Conservation (phyloP, 2,113 vertebrate species). For the Callocephalon fimbriatum region DNA sequence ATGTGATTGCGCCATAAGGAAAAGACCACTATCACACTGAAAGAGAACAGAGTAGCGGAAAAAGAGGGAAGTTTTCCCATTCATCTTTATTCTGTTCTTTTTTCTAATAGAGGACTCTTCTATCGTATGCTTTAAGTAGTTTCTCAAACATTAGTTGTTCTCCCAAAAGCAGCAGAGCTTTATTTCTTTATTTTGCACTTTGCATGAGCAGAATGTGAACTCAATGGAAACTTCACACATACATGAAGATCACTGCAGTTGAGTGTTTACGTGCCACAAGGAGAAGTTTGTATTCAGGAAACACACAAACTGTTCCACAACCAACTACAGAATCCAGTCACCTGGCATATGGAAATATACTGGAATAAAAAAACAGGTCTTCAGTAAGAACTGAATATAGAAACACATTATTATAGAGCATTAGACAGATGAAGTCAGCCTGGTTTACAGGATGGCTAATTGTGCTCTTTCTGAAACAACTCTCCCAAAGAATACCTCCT, state of each 20-base stretch:
- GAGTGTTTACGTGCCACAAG: not conserved
- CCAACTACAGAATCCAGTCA: not conserved
- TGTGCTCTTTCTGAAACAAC: not conserved
- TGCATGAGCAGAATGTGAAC: not conserved
- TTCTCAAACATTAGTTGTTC: not conserved
- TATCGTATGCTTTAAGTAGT: not conserved
- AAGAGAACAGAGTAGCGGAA: not conserved
- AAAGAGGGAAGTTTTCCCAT: not conserved
- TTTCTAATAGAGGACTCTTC: not conserved
- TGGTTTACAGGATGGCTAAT: not conserved
- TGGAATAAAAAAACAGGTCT: not conserved
- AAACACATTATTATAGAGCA: not conserved
- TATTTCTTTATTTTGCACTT: not conserved
- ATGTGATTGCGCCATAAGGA: not conserved
- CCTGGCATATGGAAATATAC: not conserved
- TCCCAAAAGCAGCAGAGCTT: not conserved
- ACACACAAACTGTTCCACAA: not conserved
- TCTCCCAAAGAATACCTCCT: not conserved
- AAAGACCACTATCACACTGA: not conserved
- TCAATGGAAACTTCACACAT: not conserved
- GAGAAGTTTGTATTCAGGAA: not conserved
- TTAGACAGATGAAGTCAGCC: not conserved
- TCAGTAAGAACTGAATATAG: not conserved
- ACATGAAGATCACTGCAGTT: not conserved
- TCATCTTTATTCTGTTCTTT: not conserved